Evolutionary conservation across 2,888 invertebrate genomes (phyloP).

Genomic region (Neocrepidodera transversa): DNA sequence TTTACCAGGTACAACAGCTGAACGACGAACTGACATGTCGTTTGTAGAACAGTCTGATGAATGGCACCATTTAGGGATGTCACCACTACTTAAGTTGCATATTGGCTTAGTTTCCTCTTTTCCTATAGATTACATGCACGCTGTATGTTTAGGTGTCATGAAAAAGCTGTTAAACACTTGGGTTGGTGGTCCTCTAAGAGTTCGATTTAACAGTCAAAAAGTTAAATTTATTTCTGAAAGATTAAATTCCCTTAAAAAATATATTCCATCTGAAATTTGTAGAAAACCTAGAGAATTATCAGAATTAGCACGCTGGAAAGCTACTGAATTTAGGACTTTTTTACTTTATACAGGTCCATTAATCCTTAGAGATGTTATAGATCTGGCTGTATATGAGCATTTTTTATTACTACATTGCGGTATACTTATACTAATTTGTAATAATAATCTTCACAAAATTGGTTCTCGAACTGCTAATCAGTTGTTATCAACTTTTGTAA

Average conservation of each 20-base stretch:
- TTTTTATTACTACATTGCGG: conserved; percentile 36
- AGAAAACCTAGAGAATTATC: conserved; percentile 30
- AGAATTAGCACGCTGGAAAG: conserved; percentile 33
- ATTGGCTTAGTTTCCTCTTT: conserved; percentile 23
- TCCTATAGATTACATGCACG: conserved; percentile 31
- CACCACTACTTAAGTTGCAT: conserved; percentile 20
- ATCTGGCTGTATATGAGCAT: conserved; percentile 33
- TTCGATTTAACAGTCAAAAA: conserved; percentile 4
- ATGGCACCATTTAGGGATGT: conserved; percentile 20
- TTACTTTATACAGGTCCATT: conserved; percentile 33
- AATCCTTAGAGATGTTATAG: conserved; percentile 26
- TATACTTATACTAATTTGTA: conserved; percentile 27
- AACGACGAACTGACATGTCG: conserved; percentile 7
- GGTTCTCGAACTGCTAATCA: conserved; percentile 12
- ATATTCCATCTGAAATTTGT: conserved; percentile 27
- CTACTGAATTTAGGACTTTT: conserved; percentile 37
- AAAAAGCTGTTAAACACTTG: conserved; percentile 9
- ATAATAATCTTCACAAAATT: conserved; percentile 6
- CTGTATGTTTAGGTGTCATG: conserved; percentile 25
- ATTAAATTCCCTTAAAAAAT: conserved; percentile 13
- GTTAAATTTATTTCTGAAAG: neutral
- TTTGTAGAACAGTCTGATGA: conserved; percentile 20
- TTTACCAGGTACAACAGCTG: neutral
- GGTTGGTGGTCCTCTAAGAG: neutral
- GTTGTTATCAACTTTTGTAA: conserved; percentile 18